A percentile compares a stretch with the other conserved stretches of the same genome.
Conservation (phyloP, 1,140 invertebrate genomes). For the Aphelenchoides fujianensis region DNA sequence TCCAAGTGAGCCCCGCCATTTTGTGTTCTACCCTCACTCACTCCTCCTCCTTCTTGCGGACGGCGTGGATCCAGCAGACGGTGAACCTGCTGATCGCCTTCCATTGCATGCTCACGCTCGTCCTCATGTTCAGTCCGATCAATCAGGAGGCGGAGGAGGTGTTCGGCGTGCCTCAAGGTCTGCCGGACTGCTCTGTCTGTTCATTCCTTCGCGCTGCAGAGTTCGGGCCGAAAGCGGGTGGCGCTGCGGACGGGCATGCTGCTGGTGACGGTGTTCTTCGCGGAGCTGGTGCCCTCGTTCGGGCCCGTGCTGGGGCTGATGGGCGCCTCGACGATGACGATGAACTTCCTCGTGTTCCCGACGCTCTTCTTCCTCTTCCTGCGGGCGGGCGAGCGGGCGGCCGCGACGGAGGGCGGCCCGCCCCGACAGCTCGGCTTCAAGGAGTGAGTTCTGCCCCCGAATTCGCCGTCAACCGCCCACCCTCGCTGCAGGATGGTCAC, state of each 20-base stretch:
- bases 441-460: not conserved
- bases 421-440: not conserved
- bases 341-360: conserved; percentile 62
- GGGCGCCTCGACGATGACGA: conserved; percentile 77
- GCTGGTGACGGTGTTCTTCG: conserved; percentile 73
- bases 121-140: conserved; percentile 50
- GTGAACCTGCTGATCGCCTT: conserved; percentile 63
- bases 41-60: no score
- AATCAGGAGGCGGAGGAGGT: conserved; percentile 61
- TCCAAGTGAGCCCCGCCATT: conserved; percentile 52
- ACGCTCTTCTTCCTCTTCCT: conserved; percentile 55
- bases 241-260: conserved; percentile 71
- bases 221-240: conserved; percentile 75
- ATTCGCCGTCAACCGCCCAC: not conserved
- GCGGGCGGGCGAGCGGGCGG: conserved; percentile 11
- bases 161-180: conserved; percentile 56
- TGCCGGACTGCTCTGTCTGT: not conserved
- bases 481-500: not conserved
- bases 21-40: conserved; percentile 44
- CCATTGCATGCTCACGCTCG: conserved; percentile 31
- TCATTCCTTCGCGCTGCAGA: conserved; percentile 65
- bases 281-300: conserved; percentile 79
- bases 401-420: not conserved
- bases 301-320: conserved; percentile 82
- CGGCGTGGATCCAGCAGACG: conserved; percentile 43